phyloP scores from a whole-genome alignment of 2,113 vertebrate genomes.

The Crotalus helleri region DNA sequence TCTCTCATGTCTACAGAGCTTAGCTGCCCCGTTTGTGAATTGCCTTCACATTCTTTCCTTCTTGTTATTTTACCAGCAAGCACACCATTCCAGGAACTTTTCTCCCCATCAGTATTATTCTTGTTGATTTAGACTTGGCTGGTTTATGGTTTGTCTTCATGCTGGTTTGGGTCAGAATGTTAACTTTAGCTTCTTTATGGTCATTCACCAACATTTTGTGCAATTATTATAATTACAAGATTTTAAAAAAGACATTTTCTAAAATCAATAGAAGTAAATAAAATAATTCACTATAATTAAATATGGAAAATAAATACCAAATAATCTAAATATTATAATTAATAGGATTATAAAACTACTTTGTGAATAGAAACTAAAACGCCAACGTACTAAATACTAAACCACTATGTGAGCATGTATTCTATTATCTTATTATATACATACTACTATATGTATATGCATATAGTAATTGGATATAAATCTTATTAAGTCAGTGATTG shows the following conservation, averaged over 20 bases:
- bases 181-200: not conserved
- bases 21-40: not conserved
- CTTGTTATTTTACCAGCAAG: not conserved
- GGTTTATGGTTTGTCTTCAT: not conserved
- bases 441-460: not conserved
- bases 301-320: not conserved
- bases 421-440: too few species aligned
- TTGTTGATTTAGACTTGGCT: not conserved
- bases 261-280: not conserved
- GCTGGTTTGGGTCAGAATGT: not conserved
- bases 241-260: not conserved
- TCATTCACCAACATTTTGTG: not conserved
- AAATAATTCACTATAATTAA: not conserved
- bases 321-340: not conserved
- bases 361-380: not conserved
- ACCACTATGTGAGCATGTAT: not conserved
- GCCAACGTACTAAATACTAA: not conserved
- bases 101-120: not conserved
- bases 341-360: not conserved
- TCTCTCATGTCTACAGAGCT: not conserved
- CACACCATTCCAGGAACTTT: not conserved
- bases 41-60: not conserved
- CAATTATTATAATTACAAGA: not conserved
- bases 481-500: not conserved
- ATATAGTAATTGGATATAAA: not conserved